phyloP scores from a whole-genome alignment of 2,113 vertebrate species.

The Chunga burmeisteri region DNA sequence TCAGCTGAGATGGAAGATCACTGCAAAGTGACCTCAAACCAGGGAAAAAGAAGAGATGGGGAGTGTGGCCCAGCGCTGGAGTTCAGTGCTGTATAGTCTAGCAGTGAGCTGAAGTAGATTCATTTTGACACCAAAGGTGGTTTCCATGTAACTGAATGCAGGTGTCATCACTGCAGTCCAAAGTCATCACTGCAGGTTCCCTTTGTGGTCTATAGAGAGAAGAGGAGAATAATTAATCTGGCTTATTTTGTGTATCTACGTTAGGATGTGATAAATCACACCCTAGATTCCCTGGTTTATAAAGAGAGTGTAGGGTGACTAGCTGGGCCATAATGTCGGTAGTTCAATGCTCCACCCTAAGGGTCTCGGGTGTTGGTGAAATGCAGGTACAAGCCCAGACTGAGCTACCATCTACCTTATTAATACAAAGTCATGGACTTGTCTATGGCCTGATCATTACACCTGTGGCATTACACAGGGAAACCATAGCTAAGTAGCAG shows the following conservation, averaged over 20 bases:
- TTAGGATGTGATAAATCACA: background rate
- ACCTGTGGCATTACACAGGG: background rate
- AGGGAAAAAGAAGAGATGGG: background rate
- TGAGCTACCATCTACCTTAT: background rate
- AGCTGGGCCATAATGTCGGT: background rate
- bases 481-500: background rate
- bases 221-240: background rate
- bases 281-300: background rate
- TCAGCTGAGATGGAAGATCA: constrained; percentile 37
- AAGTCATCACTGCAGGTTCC: background rate
- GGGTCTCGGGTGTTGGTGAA: background rate
- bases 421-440: background rate
- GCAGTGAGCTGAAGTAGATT: background rate
- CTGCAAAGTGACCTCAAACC: constrained; percentile 33
- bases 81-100: background rate
- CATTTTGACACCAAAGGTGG: background rate
- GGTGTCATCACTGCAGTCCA: background rate
- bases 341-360: background rate
- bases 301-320: background rate
- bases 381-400: background rate
- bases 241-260: background rate
- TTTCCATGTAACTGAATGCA: background rate
- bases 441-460: background rate
- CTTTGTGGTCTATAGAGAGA: background rate
- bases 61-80: background rate